These are phyloP conservation scores for Montipora efflorescens DNA, from an alignment of 64 coral and sea anemone species.

Conservation along the genomic window DNA sequence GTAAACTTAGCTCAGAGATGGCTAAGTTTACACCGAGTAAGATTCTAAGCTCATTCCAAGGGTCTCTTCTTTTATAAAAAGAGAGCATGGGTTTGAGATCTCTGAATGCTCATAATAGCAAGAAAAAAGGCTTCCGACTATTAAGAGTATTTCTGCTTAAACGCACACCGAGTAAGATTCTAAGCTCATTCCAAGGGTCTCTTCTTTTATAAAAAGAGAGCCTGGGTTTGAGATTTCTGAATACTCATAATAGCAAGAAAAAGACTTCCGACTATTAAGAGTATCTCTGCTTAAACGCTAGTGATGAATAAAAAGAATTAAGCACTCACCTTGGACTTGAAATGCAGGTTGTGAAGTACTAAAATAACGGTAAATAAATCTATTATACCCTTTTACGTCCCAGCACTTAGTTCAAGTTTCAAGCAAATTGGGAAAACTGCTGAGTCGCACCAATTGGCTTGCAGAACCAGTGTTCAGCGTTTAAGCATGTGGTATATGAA, in stretches of 20 bases:
- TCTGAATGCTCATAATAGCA: not conserved
- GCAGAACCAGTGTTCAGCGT: not conserved
- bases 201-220: not conserved
- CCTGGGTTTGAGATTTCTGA: not conserved
- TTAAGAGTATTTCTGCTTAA: not conserved
- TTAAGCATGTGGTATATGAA: not conserved
- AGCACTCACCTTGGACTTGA: not conserved
- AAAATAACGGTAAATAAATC: not conserved
- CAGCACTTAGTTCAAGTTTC: not conserved
- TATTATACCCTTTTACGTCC: not conserved
- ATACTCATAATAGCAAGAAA: not conserved
- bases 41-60: not conserved
- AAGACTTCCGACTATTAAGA: not conserved
- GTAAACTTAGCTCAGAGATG: too few relatives aligned
- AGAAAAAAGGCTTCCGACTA: not conserved
- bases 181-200: not conserved
- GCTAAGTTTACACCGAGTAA: not conserved
- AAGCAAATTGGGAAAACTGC: not conserved
- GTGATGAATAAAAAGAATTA: not conserved
- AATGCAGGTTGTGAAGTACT: not conserved
- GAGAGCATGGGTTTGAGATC: not conserved
- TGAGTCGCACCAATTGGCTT: not conserved
- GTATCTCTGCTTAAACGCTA: not conserved
- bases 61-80: not conserved
- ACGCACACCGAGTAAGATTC: not conserved